These are phyloP conservation scores for Sterna hirundo DNA, from an alignment of 2,113 vertebrate species.

Conservation along the genomic window DNA sequence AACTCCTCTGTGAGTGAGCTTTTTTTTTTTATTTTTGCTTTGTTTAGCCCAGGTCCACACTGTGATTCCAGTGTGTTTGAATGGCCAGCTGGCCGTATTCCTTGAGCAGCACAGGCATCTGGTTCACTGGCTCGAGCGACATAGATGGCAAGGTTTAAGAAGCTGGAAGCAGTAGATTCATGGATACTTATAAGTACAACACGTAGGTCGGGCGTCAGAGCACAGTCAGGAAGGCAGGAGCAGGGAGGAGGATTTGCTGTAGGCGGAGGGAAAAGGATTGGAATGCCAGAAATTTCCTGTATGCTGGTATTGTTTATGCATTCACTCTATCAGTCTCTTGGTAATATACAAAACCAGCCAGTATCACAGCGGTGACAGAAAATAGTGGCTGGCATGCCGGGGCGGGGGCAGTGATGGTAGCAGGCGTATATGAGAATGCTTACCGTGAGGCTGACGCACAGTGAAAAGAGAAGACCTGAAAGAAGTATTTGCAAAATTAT, in stretches of 20 bases:
- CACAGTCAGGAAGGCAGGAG: neutral
- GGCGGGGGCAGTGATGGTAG: neutral
- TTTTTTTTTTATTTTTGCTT: neutral
- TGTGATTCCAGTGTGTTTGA: neutral
- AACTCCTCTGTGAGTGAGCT: neutral
- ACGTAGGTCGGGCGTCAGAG: rapidly evolving
- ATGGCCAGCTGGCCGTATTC: neutral
- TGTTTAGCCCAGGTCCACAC: neutral
- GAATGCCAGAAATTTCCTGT: neutral
- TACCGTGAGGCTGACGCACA: neutral
- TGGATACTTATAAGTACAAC: neutral
- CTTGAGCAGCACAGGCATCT: neutral
- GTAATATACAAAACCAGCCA: neutral
- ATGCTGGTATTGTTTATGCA: neutral
- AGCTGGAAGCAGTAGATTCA: neutral
- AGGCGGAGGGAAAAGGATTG: neutral
- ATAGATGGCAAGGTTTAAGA: neutral
- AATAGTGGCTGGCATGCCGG: neutral
- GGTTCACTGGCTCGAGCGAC: neutral
- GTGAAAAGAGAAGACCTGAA: neutral
- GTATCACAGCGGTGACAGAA: neutral
- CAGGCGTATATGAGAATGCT: neutral
- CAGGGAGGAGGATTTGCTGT: neutral
- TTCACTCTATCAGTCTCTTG: neutral
- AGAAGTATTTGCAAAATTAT: neutral